These are phyloP conservation scores for Rhagologus leucostigma DNA, from an alignment of 2,113 vertebrate species.

Conservation along the genomic window DNA sequence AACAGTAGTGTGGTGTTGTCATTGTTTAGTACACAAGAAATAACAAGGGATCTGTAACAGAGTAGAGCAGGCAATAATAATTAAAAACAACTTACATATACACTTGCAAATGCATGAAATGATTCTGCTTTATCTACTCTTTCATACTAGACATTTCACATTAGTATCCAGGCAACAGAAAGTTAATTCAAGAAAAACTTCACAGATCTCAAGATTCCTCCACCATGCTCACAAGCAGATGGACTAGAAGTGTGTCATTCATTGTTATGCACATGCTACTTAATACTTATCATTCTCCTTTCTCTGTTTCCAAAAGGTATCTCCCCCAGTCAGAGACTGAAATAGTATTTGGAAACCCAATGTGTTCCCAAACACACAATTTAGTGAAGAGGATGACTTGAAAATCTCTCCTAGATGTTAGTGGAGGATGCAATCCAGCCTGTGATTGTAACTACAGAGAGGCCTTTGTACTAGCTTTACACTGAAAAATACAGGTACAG, in stretches of 20 bases:
- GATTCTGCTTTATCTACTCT: background rate
- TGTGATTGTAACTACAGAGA: background rate
- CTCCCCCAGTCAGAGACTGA: background rate
- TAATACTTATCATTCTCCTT: background rate
- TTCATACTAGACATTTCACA: background rate
- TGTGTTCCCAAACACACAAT: background rate
- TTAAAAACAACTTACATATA: constrained; percentile 3
- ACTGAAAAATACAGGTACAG: background rate
- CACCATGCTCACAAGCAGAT: background rate
- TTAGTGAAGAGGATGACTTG: background rate
- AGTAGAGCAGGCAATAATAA: constrained; percentile 14
- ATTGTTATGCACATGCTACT: background rate
- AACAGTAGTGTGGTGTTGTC: background rate
- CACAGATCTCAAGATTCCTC: background rate
- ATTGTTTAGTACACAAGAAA: background rate
- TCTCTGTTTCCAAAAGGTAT: background rate
- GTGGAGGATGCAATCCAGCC: background rate
- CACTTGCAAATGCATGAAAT: background rate
- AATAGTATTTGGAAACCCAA: background rate
- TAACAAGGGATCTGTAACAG: background rate
- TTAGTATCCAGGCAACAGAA: constrained; percentile 39
- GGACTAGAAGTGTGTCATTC: background rate
- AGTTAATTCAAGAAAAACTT: constrained; percentile 26
- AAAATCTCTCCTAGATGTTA: background rate
- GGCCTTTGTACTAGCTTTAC: background rate